phyloP scores from a whole-genome alignment of 2,113 vertebrate species.

The Uria aalge region DNA sequence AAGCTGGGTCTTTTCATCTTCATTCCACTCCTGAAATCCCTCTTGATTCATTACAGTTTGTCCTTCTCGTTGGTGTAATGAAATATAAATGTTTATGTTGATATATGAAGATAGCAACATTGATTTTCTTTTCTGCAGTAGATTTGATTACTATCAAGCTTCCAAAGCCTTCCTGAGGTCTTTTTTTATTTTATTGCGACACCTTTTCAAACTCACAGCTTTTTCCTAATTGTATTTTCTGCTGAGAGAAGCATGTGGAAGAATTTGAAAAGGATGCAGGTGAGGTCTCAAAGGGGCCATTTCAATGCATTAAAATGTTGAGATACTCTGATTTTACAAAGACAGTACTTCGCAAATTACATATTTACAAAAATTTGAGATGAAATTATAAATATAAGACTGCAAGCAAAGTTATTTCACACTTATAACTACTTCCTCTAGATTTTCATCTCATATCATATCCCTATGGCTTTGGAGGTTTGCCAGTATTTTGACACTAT shows the following conservation, averaged over 20 bases:
- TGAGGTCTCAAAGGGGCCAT: slow-evolving; percentile 36
- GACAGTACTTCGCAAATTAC: background rate
- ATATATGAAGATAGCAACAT: slow-evolving; percentile 65
- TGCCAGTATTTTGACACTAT: background rate
- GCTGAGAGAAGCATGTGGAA: slow-evolving; percentile 43
- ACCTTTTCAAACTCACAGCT: slow-evolving; percentile 34
- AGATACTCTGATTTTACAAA: background rate
- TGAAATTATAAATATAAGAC: slow-evolving; percentile 33
- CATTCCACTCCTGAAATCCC: slow-evolving; percentile 11
- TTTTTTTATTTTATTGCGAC: slow-evolving; percentile 41
- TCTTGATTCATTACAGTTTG: slow-evolving; percentile 55
- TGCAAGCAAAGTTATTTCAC: background rate
- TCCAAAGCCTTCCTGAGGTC: slow-evolving; percentile 46
- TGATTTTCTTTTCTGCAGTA: slow-evolving; percentile 62
- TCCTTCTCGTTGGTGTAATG: slow-evolving; percentile 40
- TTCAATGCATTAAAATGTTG: slow-evolving; percentile 2
- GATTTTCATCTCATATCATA: background rate
- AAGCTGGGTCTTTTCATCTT: slow-evolving; percentile 18
- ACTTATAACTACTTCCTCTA: background rate
- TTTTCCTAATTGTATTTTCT: slow-evolving; percentile 60
- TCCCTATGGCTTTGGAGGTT: background rate
- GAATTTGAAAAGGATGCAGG: slow-evolving; percentile 21
- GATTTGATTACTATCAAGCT: slow-evolving; percentile 66
- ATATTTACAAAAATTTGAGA: background rate
- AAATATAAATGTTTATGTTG: slow-evolving; percentile 70